Evolutionary conservation across 2,888 invertebrate genomes (phyloP), one percentile per base, ranked within the genome.

Genomic region (Nomada lathburiana): DNA sequence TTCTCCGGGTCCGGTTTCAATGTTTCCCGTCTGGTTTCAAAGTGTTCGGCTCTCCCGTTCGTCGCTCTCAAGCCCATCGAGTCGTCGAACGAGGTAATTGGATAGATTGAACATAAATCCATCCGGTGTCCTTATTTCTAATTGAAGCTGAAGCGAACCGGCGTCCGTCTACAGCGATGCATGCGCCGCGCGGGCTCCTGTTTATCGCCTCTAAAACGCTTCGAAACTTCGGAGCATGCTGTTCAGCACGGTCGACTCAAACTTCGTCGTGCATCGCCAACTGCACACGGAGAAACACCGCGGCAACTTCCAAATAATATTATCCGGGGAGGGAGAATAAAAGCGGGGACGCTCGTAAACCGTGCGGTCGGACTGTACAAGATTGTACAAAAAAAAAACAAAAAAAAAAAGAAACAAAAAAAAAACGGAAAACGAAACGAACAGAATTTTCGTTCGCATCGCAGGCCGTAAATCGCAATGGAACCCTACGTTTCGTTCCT

Each of bases 231-330:
- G 29, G 36, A 55, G 26, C 60, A 55, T 63, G 53, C 50, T 42
- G 47, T 23, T 16, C 53, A 13, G 47, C 53, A n/a, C 59, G 4
- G 26, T 44, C 47, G 62, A 52, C 74, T 67, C 57, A 42, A 26
- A 44, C 18, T 60, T 57, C 18, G 36, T 62, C 59, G 29, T 11
- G 26, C 60, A 47, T 63, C 69, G 67, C 63, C 36, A 36, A 36
- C 36, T 36, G 36, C 36, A 20, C 47, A 11, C 26, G 47, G 64
- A 50, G 18, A 71, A 71, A n/a, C 13, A 4, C 16, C 20, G 18
- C 65, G 36, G 23, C 36, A 65, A 71, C 60, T 67, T 55, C n/a
- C 36, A 42, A 13, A 29, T 68, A 53, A 78, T 67, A 68, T 75
- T 67, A 47, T 64, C 0, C 73, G 36, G n/a, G 42, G 26, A 20